phyloP scores from a whole-genome alignment of 2,888 invertebrate species.

The Penaeus monodon region DNA sequence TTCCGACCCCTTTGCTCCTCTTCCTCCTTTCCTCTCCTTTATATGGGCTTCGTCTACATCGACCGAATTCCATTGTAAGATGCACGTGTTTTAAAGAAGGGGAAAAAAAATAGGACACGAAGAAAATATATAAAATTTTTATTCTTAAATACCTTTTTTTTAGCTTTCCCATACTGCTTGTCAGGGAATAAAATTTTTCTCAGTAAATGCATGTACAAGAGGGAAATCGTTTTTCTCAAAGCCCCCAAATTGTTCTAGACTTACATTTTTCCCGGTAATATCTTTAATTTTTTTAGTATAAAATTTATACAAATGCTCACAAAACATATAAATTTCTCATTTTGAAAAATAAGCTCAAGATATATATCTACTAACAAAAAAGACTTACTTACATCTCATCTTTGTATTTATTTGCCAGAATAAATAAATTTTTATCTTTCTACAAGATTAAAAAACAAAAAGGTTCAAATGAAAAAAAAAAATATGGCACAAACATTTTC shows the following conservation, averaged over 20 bases:
- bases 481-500: slow-evolving; percentile 65
- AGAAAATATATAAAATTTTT: no score
- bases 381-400: no score
- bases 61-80: background rate
- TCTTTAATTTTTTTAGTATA: slow-evolving; percentile 15
- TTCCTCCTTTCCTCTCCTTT: slow-evolving; percentile 67
- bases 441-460: background rate
- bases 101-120: no score
- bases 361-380: no score
- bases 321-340: slow-evolving; percentile 5
- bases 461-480: background rate
- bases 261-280: slow-evolving; percentile 77
- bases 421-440: background rate
- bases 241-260: slow-evolving; percentile 91
- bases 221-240: slow-evolving; percentile 96
- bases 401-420: background rate
- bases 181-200: slow-evolving; percentile 95
- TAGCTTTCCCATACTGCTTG: slow-evolving; percentile 72
- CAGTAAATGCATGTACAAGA: slow-evolving; percentile 95
- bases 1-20: slow-evolving; percentile 76
- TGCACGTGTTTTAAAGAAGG: no score
- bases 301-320: background rate
- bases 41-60: slow-evolving; percentile 15
- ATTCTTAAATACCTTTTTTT: slow-evolving; percentile 38
- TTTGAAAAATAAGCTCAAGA: background rate